These are phyloP conservation scores for Chalcis sispes DNA, from an alignment of 2,888 invertebrate species.

Conservation along the genomic window DNA sequence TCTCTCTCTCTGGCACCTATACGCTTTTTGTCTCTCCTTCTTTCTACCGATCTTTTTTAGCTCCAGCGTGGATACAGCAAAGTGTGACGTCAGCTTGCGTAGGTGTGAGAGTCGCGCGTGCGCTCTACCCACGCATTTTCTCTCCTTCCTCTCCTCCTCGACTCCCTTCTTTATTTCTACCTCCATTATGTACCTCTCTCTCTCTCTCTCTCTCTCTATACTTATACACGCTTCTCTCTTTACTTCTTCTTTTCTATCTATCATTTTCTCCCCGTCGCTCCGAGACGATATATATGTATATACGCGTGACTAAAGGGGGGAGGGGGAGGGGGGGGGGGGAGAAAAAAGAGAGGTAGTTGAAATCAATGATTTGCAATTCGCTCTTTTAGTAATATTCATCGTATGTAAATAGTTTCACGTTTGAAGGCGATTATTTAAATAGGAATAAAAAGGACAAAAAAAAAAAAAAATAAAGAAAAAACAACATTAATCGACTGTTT, in stretches of 20 bases:
- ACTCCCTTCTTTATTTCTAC: not conserved
- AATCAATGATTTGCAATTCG: constrained; percentile 45
- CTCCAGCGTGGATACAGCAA: constrained; percentile 60
- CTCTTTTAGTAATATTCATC: constrained; percentile 46
- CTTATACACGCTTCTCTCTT: not conserved
- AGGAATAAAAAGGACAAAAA: not conserved
- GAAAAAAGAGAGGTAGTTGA: constrained; percentile 26
- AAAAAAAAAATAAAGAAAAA: not conserved
- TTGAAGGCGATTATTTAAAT: constrained; percentile 32
- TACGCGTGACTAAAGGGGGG: not conserved
- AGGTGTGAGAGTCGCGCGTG: constrained; percentile 63
- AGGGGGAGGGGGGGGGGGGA: too few relatives aligned
- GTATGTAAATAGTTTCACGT: constrained; percentile 32
- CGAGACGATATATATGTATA: not conserved
- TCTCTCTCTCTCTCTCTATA: not conserved
- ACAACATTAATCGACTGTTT: too few relatives aligned
- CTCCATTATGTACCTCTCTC: constrained; percentile 22
- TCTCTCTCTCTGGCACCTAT: not conserved
- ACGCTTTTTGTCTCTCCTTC: not conserved
- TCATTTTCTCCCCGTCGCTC: constrained; percentile 26
- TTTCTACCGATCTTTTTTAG: constrained; percentile 42
- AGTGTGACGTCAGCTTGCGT: constrained; percentile 65
- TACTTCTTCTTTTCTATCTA: constrained; percentile 27
- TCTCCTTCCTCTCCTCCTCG: constrained; percentile 3
- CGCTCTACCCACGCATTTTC: constrained; percentile 48